phyloP scores from a whole-genome alignment of 2,888 invertebrate species.

The Dynastes tityus region DNA sequence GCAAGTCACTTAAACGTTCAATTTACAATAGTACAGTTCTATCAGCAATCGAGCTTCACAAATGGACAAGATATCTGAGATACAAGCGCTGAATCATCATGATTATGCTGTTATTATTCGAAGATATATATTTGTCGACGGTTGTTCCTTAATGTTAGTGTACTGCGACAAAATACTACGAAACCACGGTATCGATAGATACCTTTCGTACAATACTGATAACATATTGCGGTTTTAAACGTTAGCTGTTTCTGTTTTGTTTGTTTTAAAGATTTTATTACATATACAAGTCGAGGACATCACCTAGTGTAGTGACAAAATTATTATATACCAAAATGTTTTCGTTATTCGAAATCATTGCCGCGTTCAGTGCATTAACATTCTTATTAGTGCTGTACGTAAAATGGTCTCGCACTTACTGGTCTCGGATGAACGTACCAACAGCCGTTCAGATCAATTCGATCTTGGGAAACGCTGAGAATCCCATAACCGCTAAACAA shows the following conservation, averaged over 20 bases:
- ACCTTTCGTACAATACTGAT: too few relatives aligned
- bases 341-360: not conserved
- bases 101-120: too few relatives aligned
- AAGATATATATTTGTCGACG: too few relatives aligned
- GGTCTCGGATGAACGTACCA: not conserved
- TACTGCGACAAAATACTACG: too few relatives aligned
- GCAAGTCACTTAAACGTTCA: too few relatives aligned
- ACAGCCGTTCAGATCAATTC: not conserved
- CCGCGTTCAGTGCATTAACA: not conserved
- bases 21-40: too few relatives aligned
- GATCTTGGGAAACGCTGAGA: constrained; percentile 9
- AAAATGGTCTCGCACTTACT: not conserved
- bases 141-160: too few relatives aligned
- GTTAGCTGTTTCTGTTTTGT: not conserved
- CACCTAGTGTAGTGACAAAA: not conserved
- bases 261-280: not conserved
- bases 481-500: not conserved
- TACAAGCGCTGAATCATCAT: too few relatives aligned
- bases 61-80: too few relatives aligned
- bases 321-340: not conserved
- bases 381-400: not conserved
- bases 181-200: too few relatives aligned
- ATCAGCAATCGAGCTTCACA: too few relatives aligned
- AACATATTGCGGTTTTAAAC: too few relatives aligned
- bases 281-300: not conserved